Evolutionary conservation across 1,140 invertebrate genomes (phyloP).

Genomic region (Oedothorax gibbosus): DNA sequence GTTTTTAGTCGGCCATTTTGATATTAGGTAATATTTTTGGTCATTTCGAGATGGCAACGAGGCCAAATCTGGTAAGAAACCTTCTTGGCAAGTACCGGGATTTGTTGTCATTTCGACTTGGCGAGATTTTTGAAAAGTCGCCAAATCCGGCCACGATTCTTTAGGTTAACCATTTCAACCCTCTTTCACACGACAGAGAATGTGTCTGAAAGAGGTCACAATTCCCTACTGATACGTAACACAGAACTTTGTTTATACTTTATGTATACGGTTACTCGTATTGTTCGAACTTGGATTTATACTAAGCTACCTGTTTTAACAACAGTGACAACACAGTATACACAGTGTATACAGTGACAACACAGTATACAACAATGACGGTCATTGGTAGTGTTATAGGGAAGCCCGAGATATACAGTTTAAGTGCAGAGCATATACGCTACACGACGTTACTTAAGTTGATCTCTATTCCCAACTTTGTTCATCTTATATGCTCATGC

Average conservation of each 20-base stretch:
- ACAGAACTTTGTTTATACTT: constrained; percentile 48
- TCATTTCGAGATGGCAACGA: no score
- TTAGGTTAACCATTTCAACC: neutral
- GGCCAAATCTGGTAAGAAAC: no score
- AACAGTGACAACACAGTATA: constrained; percentile 50
- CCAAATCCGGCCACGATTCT: no score
- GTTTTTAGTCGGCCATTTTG: no score
- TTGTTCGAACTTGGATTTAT: constrained; percentile 54
- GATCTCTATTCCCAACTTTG: constrained; percentile 1
- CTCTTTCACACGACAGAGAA: constrained; percentile 1
- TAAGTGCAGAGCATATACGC: constrained; percentile 27
- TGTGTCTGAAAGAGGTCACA: constrained; percentile 23
- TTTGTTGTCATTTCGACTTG: no score
- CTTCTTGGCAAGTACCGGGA: no score
- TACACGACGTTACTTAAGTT: constrained; percentile 12
- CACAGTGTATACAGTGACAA: constrained; percentile 31
- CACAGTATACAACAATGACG: constrained; percentile 37
- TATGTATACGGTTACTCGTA: constrained; percentile 59
- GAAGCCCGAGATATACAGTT: constrained; percentile 51
- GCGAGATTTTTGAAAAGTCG: no score
- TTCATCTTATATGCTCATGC: constrained; percentile 6
- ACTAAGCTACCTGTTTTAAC: constrained; percentile 51
- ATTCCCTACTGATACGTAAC: constrained; percentile 52
- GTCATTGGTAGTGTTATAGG: constrained; percentile 36
- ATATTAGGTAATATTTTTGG: no score